Conservation (phyloP, 2,888 invertebrate species). For the Cantharis nigra region DNA sequence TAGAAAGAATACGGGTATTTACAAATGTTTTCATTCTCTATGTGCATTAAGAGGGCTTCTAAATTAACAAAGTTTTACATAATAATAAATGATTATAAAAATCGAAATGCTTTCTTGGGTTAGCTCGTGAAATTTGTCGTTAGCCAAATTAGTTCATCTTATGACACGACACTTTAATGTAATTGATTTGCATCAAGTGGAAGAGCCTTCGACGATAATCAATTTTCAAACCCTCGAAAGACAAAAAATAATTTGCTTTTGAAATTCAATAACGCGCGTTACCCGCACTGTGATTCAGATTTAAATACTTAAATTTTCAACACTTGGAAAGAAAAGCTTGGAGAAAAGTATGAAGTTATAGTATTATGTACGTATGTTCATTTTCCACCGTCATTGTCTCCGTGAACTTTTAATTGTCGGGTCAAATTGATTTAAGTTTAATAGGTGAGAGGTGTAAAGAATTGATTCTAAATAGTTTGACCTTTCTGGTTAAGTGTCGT, state of each 20-base stretch:
- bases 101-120: neutral
- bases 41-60: neutral
- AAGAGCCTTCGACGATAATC: neutral
- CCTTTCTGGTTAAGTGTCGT: constrained; percentile 4
- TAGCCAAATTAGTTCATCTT: neutral
- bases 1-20: neutral
- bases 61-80: no score
- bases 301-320: neutral
- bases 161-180: neutral
- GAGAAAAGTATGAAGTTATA: no score
- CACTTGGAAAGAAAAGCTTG: neutral
- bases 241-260: neutral
- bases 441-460: constrained; percentile 25
- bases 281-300: neutral
- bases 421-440: constrained; percentile 27
- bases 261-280: neutral
- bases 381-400: neutral
- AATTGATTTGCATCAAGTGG: neutral
- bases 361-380: no score
- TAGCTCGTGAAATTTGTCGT: neutral
- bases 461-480: constrained; percentile 29
- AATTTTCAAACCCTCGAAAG: neutral
- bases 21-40: neutral
- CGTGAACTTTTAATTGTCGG: constrained; percentile 31
- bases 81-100: neutral